These are phyloP conservation scores for Hemichromis elongatus DNA, from an alignment of 2,113 vertebrate genomes.

Conservation along the genomic window DNA sequence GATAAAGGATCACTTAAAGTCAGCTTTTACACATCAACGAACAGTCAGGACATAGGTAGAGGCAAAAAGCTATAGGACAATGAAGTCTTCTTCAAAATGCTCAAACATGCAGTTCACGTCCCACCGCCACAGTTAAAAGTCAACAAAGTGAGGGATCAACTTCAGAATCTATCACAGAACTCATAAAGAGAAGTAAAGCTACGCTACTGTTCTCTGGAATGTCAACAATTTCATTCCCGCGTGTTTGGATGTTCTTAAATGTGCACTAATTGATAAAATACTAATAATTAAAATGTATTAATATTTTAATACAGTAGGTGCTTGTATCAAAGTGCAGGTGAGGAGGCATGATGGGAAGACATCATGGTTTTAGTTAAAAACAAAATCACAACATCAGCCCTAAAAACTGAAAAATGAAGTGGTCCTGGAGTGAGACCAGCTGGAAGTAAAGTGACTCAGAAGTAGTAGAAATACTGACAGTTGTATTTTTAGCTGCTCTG, in stretches of 20 bases:
- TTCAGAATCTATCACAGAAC: not conserved
- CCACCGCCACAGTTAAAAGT: not conserved
- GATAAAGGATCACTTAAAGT: not conserved
- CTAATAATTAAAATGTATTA: not conserved
- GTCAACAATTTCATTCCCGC: not conserved
- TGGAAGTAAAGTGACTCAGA: not conserved
- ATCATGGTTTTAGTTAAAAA: not conserved
- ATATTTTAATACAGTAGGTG: fast-evolving
- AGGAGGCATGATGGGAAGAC: not conserved
- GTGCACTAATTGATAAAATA: not conserved
- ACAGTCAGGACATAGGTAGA: not conserved
- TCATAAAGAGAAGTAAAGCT: not conserved
- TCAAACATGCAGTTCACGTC: fast-evolving
- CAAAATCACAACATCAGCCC: not conserved
- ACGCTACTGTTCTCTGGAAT: not conserved
- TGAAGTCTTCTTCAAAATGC: not conserved
- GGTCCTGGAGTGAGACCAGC: not conserved
- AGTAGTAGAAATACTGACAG: not conserved
- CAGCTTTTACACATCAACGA: not conserved
- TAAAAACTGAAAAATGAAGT: not conserved
- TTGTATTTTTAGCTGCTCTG: not conserved
- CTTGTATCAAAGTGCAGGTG: not conserved
- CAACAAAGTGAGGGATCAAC: not conserved
- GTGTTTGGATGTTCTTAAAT: not conserved
- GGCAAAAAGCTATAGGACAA: not conserved